Evolutionary conservation across 35 echinoderm and acorn worm genomes (phyloP).

Genomic region (Amphiura filiformis): DNA sequence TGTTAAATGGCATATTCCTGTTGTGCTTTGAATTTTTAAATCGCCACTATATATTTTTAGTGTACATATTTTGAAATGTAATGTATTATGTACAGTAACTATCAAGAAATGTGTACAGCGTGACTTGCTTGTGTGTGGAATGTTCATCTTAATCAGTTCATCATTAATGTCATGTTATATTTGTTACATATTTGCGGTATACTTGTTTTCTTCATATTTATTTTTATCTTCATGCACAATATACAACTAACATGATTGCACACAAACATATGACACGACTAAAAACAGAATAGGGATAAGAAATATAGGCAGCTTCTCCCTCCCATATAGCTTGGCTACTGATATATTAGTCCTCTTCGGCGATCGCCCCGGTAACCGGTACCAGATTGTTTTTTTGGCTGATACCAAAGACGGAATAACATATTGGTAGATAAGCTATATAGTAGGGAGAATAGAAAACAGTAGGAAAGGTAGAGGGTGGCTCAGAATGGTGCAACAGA

Average conservation of each 20-base stretch:
- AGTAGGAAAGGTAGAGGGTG: neutral
- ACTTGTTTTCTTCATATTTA: no score
- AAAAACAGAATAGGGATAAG: neutral
- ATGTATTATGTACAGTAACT: no score
- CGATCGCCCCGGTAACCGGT: neutral
- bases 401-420: neutral
- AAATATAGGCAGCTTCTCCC: neutral
- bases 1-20: no score
- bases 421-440: neutral
- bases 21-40: no score
- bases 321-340: constrained; percentile 8
- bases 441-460: neutral
- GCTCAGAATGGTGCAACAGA: neutral
- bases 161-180: no score
- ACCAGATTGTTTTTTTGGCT: neutral
- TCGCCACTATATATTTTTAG: no score
- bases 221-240: neutral
- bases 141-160: no score
- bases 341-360: neutral
- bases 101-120: no score
- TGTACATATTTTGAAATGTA: no score
- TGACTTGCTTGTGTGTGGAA: no score
- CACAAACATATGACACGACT: neutral
- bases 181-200: no score
- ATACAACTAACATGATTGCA: neutral